These are phyloP conservation scores for Lytechinus variegatus DNA, from an alignment of 35 echinoderm and acorn worm species.

Conservation along the genomic window DNA sequence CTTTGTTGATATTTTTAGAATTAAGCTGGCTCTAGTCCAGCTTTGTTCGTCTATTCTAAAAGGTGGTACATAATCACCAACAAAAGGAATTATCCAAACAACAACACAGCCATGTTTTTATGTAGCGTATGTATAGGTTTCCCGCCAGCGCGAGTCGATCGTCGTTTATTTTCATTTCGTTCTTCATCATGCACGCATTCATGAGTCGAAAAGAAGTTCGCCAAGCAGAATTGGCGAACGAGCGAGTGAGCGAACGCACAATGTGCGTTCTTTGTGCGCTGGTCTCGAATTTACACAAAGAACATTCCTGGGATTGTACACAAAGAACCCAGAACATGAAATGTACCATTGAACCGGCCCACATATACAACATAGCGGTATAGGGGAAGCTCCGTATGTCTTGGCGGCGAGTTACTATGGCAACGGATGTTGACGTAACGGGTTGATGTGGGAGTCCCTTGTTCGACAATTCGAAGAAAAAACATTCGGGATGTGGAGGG, in stretches of 20 bases:
- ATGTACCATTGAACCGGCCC: neutral
- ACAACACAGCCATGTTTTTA: neutral
- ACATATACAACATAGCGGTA: neutral
- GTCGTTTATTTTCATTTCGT: neutral
- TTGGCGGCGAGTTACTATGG: neutral
- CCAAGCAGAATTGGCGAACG: neutral
- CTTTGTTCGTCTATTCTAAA: neutral
- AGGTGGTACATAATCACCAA: neutral
- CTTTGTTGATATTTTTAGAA: constrained; percentile 9
- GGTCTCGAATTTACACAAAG: constrained; percentile 12
- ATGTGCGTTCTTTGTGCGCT: neutral
- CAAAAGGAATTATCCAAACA: neutral
- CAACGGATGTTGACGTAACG: neutral
- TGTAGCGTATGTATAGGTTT: neutral
- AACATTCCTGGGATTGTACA: neutral
- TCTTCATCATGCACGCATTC: neutral
- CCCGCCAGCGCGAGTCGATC: neutral
- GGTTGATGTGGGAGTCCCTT: neutral
- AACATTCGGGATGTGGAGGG: neutral
- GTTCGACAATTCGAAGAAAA: neutral
- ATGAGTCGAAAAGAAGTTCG: neutral
- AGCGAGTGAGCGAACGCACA: neutral
- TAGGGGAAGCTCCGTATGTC: neutral
- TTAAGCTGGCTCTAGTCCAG: neutral
- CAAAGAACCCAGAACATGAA: neutral